Conservation (phyloP, 2,888 invertebrate species). For the Nudaria mundana region DNA sequence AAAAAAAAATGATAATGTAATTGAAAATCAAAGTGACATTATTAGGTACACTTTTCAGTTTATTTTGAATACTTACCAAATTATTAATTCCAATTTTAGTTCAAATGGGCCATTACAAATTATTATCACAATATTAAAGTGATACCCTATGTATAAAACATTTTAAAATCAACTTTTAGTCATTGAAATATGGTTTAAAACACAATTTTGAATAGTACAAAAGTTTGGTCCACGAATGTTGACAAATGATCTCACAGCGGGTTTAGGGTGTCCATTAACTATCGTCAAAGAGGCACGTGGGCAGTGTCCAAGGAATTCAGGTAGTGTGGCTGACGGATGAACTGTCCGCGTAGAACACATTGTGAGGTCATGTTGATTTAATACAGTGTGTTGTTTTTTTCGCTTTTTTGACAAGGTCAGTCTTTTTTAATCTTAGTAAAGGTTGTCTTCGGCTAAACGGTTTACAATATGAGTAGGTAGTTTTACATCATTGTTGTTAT, state of each 20-base stretch:
- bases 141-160: neutral
- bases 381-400: constrained; percentile 27
- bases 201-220: neutral
- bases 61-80: no score
- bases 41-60: constrained; percentile 3
- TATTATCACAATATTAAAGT: constrained; percentile 1
- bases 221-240: constrained; percentile 41
- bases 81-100: constrained; percentile 13
- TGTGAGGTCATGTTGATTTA: constrained; percentile 34
- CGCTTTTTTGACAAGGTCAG: neutral
- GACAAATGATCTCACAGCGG: constrained; percentile 68
- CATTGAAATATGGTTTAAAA: neutral
- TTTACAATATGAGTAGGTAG: no score
- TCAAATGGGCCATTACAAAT: constrained; percentile 13
- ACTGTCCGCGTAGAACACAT: constrained; percentile 45
- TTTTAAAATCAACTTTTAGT: neutral
- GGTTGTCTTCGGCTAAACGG: no score
- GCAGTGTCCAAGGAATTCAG: constrained; percentile 54
- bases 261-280: constrained; percentile 56
- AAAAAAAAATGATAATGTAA: no score
- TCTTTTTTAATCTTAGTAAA: neutral
- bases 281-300: constrained; percentile 53
- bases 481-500: no score
- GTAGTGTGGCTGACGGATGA: constrained; percentile 60
- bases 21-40: no score